A percentile compares a stretch with the other conserved stretches of the same genome.
These are phyloP conservation scores for Pterophyllum scalare DNA, from an alignment of 2,113 vertebrate genomes.

Conservation along the genomic window DNA sequence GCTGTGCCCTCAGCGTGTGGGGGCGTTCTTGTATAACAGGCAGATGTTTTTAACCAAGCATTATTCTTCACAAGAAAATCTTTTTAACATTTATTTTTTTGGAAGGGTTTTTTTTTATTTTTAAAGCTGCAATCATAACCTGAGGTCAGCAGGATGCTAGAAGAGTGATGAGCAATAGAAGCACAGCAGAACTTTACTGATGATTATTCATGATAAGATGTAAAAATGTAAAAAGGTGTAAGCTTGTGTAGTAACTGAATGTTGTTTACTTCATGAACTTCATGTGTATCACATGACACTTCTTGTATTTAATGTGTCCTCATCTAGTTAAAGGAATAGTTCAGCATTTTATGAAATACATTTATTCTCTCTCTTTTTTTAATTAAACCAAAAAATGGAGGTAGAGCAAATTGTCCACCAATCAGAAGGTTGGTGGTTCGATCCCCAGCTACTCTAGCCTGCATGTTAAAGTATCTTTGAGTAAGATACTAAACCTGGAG, in stretches of 20 bases:
- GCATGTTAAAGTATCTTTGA: neutral
- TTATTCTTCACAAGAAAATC: slow-evolving; percentile 40
- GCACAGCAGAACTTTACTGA: neutral
- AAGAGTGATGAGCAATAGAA: neutral
- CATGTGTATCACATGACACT: neutral
- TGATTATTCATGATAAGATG: slow-evolving; percentile 5
- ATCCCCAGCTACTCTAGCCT: neutral
- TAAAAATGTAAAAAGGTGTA: neutral
- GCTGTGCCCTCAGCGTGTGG: slow-evolving; percentile 48
- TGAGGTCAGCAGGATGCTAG: neutral
- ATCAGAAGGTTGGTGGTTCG: neutral
- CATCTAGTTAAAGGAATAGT: neutral
- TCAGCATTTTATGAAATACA: neutral
- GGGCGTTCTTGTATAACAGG: slow-evolving; percentile 70
- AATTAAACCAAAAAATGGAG: neutral
- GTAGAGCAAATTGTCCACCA: neutral
- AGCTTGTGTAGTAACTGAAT: neutral
- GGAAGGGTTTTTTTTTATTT: neutral
- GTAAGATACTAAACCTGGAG: neutral
- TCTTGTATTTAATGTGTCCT: neutral
- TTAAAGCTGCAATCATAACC: slow-evolving; percentile 16
- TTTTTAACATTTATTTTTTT: neutral
- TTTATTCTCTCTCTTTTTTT: neutral
- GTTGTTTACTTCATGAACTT: neutral
- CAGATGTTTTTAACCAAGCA: slow-evolving; percentile 60